Percentiles rank a stretch among this genome's conserved stretches.
Conservation (phyloP, 2,888 invertebrate species). For the Ochropleura plecta region DNA sequence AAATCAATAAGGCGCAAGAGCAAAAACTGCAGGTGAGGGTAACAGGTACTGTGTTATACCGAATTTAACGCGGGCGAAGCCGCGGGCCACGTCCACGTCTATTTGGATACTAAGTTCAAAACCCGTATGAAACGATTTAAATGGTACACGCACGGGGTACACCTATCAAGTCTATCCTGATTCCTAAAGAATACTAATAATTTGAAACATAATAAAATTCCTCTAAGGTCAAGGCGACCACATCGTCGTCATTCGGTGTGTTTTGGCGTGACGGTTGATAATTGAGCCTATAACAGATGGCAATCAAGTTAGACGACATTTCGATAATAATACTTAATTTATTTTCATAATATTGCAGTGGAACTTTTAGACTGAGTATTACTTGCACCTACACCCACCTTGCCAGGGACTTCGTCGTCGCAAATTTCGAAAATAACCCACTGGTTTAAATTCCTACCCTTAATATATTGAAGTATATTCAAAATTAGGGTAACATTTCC, state of each 20-base stretch:
- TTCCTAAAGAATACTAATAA: background rate
- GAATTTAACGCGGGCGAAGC: no score
- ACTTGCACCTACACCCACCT: background rate
- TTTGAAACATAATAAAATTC: background rate
- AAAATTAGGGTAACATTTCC: background rate
- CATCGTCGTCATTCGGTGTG: no score
- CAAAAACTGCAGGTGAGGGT: no score
- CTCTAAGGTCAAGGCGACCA: no score
- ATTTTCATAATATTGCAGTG: background rate
- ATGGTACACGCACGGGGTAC: background rate
- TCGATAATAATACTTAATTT: background rate
- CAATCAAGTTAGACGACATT: background rate
- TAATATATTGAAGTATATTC: background rate
- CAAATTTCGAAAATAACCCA: background rate
- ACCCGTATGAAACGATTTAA: background rate
- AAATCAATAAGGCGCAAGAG: no score
- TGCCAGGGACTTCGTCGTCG: background rate
- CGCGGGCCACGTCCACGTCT: no score
- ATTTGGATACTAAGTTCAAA: background rate
- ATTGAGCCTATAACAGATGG: no score
- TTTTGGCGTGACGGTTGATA: no score
- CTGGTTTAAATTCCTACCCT: background rate
- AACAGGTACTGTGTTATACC: no score
- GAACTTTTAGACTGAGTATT: background rate
- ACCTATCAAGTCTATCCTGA: slow-evolving; percentile 8